Conservation (phyloP, 2,797 vertebrate species). For the Melopsittacus undulatus region DNA sequence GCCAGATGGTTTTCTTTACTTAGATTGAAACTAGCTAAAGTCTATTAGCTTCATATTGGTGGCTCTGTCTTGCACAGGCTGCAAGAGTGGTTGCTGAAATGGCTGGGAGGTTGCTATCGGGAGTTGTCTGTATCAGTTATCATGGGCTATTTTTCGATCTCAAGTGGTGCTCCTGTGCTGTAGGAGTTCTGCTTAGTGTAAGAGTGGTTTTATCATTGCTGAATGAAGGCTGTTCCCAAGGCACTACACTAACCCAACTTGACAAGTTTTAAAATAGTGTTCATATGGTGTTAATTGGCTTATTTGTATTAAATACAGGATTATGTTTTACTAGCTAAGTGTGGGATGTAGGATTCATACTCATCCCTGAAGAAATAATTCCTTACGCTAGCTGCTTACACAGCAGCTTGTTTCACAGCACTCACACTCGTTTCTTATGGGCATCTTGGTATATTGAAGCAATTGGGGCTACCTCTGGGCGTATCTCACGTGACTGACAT, state of each 20-base stretch:
- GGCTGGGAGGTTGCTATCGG: background rate
- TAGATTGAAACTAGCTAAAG: background rate
- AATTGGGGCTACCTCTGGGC: background rate
- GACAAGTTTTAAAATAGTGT: background rate
- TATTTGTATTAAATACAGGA: slow-evolving; percentile 3
- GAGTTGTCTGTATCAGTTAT: background rate
- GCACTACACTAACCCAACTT: background rate
- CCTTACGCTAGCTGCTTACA: background rate
- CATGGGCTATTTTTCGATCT: background rate
- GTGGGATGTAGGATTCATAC: background rate
- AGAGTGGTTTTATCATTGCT: background rate
- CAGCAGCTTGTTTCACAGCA: background rate
- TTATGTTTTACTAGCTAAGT: background rate
- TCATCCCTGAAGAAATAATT: background rate
- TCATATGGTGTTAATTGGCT: slow-evolving; percentile 20
- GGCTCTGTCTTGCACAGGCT: background rate
- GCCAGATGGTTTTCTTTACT: background rate
- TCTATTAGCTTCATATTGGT: background rate
- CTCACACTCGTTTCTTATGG: background rate
- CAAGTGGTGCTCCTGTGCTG: background rate
- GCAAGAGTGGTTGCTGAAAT: background rate
- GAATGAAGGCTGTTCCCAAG: background rate
- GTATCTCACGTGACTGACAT: background rate
- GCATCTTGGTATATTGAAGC: background rate
- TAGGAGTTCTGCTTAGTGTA: background rate